Base-by-base conservation (phyloP, 2,113 vertebrate species). In the Ciconia boyciana region DNA sequence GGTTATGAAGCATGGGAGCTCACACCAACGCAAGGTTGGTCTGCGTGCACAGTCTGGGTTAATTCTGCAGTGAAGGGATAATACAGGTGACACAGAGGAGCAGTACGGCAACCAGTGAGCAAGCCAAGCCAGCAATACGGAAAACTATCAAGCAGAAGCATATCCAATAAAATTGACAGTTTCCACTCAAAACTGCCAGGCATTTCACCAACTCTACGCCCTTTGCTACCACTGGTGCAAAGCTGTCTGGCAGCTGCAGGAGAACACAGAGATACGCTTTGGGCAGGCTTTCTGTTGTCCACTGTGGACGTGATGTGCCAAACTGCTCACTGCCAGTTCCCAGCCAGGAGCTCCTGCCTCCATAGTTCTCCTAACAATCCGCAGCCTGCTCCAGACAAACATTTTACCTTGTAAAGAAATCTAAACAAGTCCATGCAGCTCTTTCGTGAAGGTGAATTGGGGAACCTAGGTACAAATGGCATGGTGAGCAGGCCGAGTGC, bases 131-230 rank as follows among this genome's bases (percentile, higher is more conserved):
- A 46, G 84, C 4, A 39, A 36, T 6, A 28, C 0, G 4, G 72
- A 76, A 66, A 77, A 77, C 16, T 7, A 25, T 1, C 34, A 39
- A 10, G 64, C 16, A 87, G 49, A 70, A 58, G 25, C 3, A 0
- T 4, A 21, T 16, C 52, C 46, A 20, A 4, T 1, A 68, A 32
- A 70, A 32, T 0, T 3, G 41, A 16, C 24, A 48, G 5, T 11
- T 65, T n/a, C 22, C 82, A 79, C 21, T 82, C 55, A 36, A 36
- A 72, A 41, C 44, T 8, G 6, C 21, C 14, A 65, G 60, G 60
- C 21, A 22, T 34, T 57, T 26, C 26, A 70, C 4, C 32, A 70
- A 2, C 41, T 55, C 83, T n/a, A 13, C 4, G 1, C 25, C n/a
- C 64, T 51, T 46, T 26, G 43, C 17, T 52, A 13, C 26, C 43